Evolutionary conservation across 2,888 invertebrate genomes (phyloP), one percentile per base, ranked within the genome.

Genomic region (Mamestra brassicae): DNA sequence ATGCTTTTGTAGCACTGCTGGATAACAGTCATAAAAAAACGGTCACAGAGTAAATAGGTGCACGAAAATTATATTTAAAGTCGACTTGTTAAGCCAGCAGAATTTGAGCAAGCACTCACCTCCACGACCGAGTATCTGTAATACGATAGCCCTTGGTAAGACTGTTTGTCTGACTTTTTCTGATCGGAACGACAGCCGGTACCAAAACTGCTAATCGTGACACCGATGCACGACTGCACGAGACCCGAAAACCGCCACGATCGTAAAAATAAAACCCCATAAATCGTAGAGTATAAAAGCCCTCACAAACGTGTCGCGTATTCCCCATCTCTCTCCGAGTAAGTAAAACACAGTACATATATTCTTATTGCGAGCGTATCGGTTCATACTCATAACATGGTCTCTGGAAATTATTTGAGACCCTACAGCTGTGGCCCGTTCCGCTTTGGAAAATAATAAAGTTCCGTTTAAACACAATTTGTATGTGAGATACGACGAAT

Each of bases 401-500:
- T 93, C 93, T 94, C 92, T 94, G 88, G 89, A 95, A 95, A 95
- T 95, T 95, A 95, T 95, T 92, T 91, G 89, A 87, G 88, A 81
- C 81, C 80, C 81, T 91, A 87, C 96, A 96, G 93, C 95, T 96
- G 96, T 84, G 93, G 80, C 91, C 91, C 92, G 90, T 89, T 88
- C 89, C 95, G 94, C 93, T 91, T 93, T 93, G 90, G 90, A 92
- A 94, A 95, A 96, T 95, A 95, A 95, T 95, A 95, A 96, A 95
- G 94, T 95, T 94, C 88, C 92, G 92, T 95, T 95, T 95, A 96
- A 94, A 93, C 94, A 93, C 94, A 90, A 96, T 96, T 96, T 95
- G 95, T 96, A 96, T 96, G 96, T 93, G 93, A 93, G 94, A 94
- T 94, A 95, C 95, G 92, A 92, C 94, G 94, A 95, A 93, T 94